These are phyloP conservation scores for Metaphire vulgaris DNA, from an alignment of 1,140 invertebrate species.

Conservation along the genomic window DNA sequence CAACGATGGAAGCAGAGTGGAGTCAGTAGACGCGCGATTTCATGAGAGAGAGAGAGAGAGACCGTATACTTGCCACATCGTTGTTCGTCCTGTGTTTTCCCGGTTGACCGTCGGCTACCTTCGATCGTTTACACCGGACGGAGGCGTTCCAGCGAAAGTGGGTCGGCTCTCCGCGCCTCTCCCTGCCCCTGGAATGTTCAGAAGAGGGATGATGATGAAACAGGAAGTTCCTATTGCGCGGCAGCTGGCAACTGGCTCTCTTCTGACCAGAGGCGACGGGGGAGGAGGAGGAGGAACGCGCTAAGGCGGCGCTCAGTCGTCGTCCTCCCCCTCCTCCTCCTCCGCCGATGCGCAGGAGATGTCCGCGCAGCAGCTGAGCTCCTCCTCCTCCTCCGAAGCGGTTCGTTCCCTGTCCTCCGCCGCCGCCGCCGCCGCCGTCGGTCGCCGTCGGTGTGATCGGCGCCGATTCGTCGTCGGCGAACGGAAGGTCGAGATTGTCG, in stretches of 20 bases:
- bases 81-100: neutral
- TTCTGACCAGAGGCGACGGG: no score
- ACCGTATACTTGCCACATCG: no score
- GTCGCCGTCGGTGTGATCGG: slow-evolving; percentile 96
- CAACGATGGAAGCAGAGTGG: no score
- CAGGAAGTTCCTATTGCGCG: neutral
- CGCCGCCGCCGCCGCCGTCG: slow-evolving; percentile 54
- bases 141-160: slow-evolving; percentile 18
- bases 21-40: no score
- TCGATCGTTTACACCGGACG: neutral
- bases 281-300: no score
- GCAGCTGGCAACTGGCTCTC: neutral
- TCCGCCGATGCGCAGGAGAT: neutral
- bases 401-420: neutral
- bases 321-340: no score
- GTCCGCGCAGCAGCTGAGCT: no score
- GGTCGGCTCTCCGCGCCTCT: slow-evolving; percentile 12
- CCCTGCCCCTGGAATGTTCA: neutral
- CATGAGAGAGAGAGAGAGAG: no score
- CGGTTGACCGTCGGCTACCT: no score
- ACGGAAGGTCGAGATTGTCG: slow-evolving; percentile 90
- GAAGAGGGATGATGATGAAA: neutral
- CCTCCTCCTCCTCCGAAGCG: no score
- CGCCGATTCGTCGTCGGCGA: slow-evolving; percentile 85
- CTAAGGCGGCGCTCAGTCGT: neutral